Evolutionary conservation across 2,888 invertebrate genomes (phyloP).

Genomic region (Dione juno): DNA sequence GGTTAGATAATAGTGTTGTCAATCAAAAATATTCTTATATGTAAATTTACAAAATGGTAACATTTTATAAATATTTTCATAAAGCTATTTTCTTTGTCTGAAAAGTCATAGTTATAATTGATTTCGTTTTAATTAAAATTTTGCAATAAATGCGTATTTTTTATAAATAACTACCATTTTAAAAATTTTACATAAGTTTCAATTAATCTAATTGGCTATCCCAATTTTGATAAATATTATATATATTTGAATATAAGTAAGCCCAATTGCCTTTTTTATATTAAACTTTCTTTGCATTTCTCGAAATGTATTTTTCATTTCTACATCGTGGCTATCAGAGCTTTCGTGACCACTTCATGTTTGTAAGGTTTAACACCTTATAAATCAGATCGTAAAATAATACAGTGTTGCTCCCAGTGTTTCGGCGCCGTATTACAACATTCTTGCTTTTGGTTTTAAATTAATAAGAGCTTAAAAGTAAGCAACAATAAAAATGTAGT

Average conservation of each 20-base stretch:
- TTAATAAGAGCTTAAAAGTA: slow-evolving; percentile 26
- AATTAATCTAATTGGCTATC: no score
- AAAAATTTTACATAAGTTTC: not conserved
- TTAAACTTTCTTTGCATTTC: not conserved
- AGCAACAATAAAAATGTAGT: slow-evolving; percentile 11
- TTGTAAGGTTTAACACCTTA: slow-evolving; percentile 71
- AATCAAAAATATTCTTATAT: slow-evolving; percentile 7
- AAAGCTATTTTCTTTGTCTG: not conserved
- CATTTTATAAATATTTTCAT: not conserved
- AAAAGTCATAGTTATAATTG: no score
- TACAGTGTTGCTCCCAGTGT: slow-evolving; percentile 70
- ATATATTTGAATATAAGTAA: no score
- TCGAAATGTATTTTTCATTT: slow-evolving; percentile 25
- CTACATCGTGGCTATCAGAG: slow-evolving; percentile 40
- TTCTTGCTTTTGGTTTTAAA: slow-evolving; percentile 41
- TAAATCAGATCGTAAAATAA: slow-evolving; percentile 76
- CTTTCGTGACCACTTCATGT: slow-evolving; percentile 69
- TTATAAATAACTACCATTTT: not conserved
- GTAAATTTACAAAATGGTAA: not conserved
- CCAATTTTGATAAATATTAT: no score
- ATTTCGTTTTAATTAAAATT: no score
- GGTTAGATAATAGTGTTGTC: slow-evolving; percentile 17
- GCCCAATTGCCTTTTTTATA: no score
- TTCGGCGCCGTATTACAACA: slow-evolving; percentile 51
- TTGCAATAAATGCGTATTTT: no score